These are phyloP conservation scores for Eueides isabella DNA, from an alignment of 1,140 invertebrate species.

Conservation along the genomic window DNA sequence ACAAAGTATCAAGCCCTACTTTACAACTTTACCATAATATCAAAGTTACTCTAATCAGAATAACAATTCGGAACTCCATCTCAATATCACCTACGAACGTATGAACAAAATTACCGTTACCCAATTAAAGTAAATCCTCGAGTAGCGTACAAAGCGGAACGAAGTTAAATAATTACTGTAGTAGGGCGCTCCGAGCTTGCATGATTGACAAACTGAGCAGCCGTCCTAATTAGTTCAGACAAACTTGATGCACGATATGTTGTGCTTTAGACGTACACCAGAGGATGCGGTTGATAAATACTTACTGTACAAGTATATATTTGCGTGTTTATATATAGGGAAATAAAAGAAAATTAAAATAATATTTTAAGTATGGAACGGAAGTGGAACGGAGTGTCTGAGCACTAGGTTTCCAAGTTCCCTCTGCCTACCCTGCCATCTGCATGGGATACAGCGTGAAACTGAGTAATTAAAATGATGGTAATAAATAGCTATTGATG, in stretches of 20 bases:
- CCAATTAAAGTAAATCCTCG: constrained; percentile 58
- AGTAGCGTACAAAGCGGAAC: constrained; percentile 53
- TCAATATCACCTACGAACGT: constrained; percentile 26
- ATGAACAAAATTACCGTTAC: constrained; percentile 53
- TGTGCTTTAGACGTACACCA: constrained; percentile 2
- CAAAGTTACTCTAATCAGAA: constrained; percentile 11
- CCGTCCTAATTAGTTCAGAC: constrained; percentile 66
- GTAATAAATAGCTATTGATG: no score
- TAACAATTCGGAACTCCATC: constrained; percentile 26
- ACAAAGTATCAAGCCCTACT: not conserved
- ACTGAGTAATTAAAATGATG: no score
- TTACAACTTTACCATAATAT: not conserved
- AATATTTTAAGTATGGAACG: no score
- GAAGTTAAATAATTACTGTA: constrained; percentile 69
- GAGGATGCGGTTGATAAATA: not conserved
- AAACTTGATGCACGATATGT: constrained; percentile 47
- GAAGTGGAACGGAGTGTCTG: no score
- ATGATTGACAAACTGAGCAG: constrained; percentile 72
- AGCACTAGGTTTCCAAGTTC: no score
- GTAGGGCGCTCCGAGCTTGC: constrained; percentile 42
- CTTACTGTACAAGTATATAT: no score
- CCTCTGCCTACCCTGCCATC: no score
- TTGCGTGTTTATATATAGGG: not conserved
- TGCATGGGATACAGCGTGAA: no score
- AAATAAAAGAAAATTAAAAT: no score